Evolutionary conservation across 1,140 invertebrate genomes (phyloP).

Genomic region (Drosophila arawakana): DNA sequence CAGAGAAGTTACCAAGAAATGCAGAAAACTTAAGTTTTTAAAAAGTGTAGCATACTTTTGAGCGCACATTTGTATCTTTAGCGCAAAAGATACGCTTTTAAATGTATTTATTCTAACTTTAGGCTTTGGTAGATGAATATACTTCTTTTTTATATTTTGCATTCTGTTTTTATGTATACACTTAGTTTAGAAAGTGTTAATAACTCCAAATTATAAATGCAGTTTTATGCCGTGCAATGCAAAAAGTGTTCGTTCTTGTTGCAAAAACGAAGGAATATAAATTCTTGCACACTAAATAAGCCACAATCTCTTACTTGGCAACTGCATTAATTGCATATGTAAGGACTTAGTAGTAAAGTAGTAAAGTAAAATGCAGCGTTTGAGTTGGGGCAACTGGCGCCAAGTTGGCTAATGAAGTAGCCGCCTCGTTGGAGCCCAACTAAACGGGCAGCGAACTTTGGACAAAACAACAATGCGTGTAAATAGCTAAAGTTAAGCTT

Average conservation of each 20-base stretch:
- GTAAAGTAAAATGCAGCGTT: background rate
- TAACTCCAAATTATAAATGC: background rate
- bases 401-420: constrained; percentile 44
- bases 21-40: background rate
- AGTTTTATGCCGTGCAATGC: background rate
- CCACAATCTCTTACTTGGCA: background rate
- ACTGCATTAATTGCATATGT: constrained; percentile 12
- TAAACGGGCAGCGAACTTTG: constrained; percentile 26
- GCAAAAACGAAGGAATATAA: background rate
- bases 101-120: no score
- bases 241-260: background rate
- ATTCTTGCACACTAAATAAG: background rate
- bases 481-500: constrained; percentile 71
- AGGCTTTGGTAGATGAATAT: no score
- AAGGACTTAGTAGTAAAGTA: background rate
- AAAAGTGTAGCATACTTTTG: background rate
- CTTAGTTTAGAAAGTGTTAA: no score
- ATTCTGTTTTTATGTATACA: no score
- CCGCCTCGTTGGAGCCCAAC: constrained; percentile 17
- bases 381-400: constrained; percentile 9
- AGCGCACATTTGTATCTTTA: background rate
- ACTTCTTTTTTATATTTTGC: no score
- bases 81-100: no score
- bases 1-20: no score
- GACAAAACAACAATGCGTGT: constrained; percentile 66